These are phyloP conservation scores for Exaiptasia diaphana DNA, from an alignment of 64 coral and sea anemone genomes.

Conservation along the genomic window DNA sequence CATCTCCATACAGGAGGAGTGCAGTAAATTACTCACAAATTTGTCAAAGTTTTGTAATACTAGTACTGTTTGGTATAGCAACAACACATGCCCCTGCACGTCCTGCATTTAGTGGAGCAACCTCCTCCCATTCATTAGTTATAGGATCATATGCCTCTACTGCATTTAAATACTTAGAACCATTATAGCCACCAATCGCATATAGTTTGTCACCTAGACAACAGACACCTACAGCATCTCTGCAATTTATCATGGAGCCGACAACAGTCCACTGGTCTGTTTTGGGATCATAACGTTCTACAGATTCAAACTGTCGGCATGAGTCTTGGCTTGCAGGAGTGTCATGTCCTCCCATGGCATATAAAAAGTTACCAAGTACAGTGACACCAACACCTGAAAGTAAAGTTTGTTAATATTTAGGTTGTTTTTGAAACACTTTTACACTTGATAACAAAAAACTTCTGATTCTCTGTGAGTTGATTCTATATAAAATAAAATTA, in stretches of 20 bases:
- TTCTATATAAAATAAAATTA: background rate
- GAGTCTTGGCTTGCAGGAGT: conserved; percentile 95
- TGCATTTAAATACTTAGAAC: conserved; percentile 89
- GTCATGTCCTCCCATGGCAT: conserved; percentile 98
- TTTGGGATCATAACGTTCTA: conserved; percentile 93
- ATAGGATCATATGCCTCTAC: conserved; percentile 92
- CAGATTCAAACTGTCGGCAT: conserved; percentile 96
- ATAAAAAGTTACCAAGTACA: conserved; percentile 86
- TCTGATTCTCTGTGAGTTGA: too few relatives aligned
- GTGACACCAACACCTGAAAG: conserved; percentile 76
- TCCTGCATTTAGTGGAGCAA: conserved; percentile 77
- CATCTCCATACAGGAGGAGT: too few relatives aligned
- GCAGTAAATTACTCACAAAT: too few relatives aligned
- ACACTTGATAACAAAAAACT: background rate
- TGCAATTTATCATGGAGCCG: conserved; percentile 90
- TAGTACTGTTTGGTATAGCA: conserved; percentile 25
- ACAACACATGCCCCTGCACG: conserved; percentile 94
- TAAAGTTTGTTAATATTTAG: too few relatives aligned
- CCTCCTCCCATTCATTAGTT: conserved; percentile 92
- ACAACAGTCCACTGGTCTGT: conserved; percentile 99
- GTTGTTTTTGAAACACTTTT: background rate
- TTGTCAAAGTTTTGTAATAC: too few relatives aligned
- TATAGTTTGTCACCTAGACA: conserved; percentile 92
- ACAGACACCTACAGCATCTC: conserved; percentile 91
- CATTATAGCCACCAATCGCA: conserved; percentile 93